These are phyloP conservation scores for Amphipyra tragopoginis DNA, from an alignment of 2,888 invertebrate genomes.

Conservation along the genomic window DNA sequence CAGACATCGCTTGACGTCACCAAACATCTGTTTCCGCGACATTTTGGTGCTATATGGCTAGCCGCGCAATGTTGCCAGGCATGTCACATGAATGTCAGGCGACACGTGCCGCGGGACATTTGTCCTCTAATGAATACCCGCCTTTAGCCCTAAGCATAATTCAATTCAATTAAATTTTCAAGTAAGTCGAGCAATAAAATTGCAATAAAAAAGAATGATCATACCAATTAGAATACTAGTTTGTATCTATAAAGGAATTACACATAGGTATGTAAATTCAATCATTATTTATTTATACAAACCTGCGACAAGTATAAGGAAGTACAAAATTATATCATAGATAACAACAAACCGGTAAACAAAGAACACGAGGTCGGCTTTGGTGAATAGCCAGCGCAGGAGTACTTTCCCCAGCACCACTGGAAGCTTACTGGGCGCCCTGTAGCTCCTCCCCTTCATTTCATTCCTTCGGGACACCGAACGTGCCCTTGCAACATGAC, in stretches of 20 bases:
- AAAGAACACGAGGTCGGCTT: conserved; percentile 90
- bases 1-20: no score
- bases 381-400: conserved; percentile 91
- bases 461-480: conserved; percentile 68
- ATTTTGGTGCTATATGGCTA: no score
- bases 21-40: no score
- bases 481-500: conserved; percentile 59
- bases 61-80: no score
- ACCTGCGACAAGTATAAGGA: conserved; percentile 12
- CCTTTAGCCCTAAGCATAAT: no score
- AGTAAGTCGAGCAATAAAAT: no score
- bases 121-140: no score
- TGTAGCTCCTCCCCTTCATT: conserved; percentile 80
- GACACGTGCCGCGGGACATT: no score
- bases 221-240: background rate
- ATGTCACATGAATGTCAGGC: no score
- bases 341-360: conserved; percentile 90
- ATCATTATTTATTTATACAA: conserved; percentile 29
- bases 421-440: conserved; percentile 75
- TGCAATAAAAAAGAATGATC: background rate
- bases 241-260: conserved; percentile 6
- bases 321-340: conserved; percentile 23
- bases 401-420: conserved; percentile 89
- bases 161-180: no score
- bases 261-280: conserved; percentile 33